Evolutionary conservation across 2,888 invertebrate species (phyloP).

Genomic region (Drosophila robusta): DNA sequence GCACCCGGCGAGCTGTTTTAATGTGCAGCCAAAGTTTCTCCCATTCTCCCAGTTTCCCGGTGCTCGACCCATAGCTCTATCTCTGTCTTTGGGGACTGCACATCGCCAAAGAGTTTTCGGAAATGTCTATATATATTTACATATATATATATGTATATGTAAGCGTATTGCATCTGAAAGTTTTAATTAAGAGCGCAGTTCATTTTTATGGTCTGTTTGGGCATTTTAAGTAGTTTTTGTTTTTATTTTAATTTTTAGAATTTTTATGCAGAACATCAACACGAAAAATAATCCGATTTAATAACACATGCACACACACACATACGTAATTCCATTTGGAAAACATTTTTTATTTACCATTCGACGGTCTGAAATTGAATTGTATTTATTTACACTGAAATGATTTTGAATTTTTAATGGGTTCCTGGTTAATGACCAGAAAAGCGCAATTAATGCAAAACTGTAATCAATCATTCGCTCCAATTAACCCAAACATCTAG

Average conservation of each 20-base stretch:
- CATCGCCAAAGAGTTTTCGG: conserved; percentile 12
- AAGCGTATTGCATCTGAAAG: conserved; percentile 1
- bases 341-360: background rate
- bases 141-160: background rate
- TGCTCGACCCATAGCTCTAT: conserved; percentile 29
- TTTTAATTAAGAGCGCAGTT: conserved; percentile 23
- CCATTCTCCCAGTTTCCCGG: conserved; percentile 19
- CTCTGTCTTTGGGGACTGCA: conserved; percentile 18
- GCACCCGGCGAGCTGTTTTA: conserved; percentile 56
- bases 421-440: conserved; percentile 70
- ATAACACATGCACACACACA: background rate
- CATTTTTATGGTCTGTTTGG: conserved; percentile 29
- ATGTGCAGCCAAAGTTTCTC: conserved; percentile 28
- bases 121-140: conserved; percentile 27
- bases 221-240: conserved; percentile 22
- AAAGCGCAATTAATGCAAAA: conserved; percentile 70
- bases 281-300: background rate
- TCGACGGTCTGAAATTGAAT: conserved; percentile 25
- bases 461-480: conserved; percentile 76
- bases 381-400: conserved; percentile 34
- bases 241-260: conserved; percentile 15
- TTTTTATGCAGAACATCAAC: background rate
- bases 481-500: conserved; percentile 70
- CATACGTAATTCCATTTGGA: background rate
- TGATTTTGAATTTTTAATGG: conserved; percentile 63